These are phyloP conservation scores for Oscheius myriophilus DNA, from an alignment of 2,888 invertebrate species.

Conservation along the genomic window DNA sequence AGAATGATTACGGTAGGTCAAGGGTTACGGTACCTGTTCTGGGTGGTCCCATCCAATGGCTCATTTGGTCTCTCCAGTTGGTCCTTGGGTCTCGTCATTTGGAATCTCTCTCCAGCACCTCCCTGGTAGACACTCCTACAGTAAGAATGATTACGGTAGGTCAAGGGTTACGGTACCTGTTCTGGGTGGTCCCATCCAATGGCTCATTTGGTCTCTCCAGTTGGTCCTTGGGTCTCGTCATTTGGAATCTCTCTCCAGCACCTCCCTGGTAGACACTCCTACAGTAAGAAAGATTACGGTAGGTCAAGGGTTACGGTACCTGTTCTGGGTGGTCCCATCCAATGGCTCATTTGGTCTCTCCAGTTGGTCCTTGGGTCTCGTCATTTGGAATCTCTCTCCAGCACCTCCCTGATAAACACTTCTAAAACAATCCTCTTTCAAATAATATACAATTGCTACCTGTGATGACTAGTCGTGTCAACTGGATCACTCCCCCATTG, in stretches of 20 bases:
- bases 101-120: neutral
- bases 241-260: no score
- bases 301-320: neutral
- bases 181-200: no score
- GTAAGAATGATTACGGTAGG: no score
- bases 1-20: neutral
- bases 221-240: no score
- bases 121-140: neutral
- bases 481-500: constrained; percentile 1
- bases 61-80: neutral
- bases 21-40: neutral
- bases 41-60: neutral
- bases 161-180: no score
- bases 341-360: neutral
- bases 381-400: constrained; percentile 2
- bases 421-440: neutral
- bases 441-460: no score
- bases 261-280: no score
- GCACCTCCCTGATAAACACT: neutral
- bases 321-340: neutral
- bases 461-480: neutral
- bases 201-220: no score
- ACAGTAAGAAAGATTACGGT: neutral
- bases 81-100: neutral
- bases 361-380: neutral